These are phyloP conservation scores for Brevimyrus niger DNA, from an alignment of 2,113 vertebrate genomes.

Conservation along the genomic window DNA sequence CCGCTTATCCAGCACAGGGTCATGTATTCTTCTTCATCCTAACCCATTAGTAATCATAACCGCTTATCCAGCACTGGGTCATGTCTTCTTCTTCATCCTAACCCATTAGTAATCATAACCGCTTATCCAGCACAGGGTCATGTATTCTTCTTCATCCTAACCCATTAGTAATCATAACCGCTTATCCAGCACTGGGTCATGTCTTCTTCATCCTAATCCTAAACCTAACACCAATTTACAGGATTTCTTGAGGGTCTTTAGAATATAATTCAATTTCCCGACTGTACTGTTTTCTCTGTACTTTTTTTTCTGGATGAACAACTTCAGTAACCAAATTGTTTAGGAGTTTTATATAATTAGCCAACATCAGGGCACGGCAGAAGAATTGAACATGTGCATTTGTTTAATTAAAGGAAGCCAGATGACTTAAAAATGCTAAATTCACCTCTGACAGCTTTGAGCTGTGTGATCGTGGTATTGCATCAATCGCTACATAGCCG, in stretches of 20 bases:
- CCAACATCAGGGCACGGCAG: not conserved
- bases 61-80: not conserved
- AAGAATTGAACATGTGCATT: not conserved
- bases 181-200: not conserved
- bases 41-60: too few relatives aligned
- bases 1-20: not conserved
- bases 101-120: not conserved
- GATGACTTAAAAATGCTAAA: not conserved
- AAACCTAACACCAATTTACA: not conserved
- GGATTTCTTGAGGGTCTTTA: not conserved
- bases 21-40: not conserved
- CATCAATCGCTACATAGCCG: too few relatives aligned
- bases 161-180: not conserved
- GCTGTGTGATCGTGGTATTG: not conserved
- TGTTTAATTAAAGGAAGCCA: not conserved
- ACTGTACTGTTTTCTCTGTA: not conserved
- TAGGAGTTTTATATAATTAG: not conserved
- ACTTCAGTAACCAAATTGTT: not conserved
- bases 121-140: not conserved
- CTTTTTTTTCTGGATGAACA: not conserved
- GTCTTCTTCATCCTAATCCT: not conserved
- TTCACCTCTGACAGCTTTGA: not conserved
- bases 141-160: not conserved
- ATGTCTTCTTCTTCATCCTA: not conserved
- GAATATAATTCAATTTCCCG: not conserved